phyloP scores from a whole-genome alignment of 2,888 invertebrate genomes.

The Ormyrus rosae region DNA sequence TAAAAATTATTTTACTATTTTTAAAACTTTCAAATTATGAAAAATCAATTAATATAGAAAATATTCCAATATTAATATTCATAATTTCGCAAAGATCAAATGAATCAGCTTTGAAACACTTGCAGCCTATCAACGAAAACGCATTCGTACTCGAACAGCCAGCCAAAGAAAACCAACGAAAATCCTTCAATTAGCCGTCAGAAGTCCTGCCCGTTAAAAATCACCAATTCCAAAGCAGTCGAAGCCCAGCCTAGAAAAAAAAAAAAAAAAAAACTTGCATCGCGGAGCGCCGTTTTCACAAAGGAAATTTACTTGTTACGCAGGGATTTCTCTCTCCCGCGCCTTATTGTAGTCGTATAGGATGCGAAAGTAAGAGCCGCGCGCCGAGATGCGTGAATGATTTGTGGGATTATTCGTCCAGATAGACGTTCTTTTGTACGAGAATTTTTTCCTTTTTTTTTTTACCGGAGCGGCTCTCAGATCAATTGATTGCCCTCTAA shows the following conservation, averaged over 20 bases:
- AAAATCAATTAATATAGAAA: too few species aligned
- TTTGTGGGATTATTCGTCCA: conserved; percentile 47
- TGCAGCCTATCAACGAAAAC: neutral
- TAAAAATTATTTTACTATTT: too few species aligned
- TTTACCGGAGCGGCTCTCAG: conserved; percentile 14
- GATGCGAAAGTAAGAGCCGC: conserved; percentile 56
- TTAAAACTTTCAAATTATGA: too few species aligned
- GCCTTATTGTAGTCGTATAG: neutral
- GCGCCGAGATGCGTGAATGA: conserved; percentile 44
- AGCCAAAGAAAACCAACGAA: neutral
- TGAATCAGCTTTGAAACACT: neutral
- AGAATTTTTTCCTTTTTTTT: neutral
- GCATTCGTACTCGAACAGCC: neutral
- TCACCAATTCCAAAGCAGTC: conserved; percentile 11
- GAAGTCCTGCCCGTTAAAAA: neutral
- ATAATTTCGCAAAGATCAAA: too few species aligned
- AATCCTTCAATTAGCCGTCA: neutral
- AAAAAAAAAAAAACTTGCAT: conserved; percentile 9
- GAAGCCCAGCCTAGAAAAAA: neutral
- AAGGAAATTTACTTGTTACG: conserved; percentile 43
- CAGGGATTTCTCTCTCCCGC: conserved; percentile 23
- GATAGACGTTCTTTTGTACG: conserved; percentile 41
- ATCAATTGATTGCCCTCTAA: conserved; percentile 35
- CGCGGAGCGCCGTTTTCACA: conserved; percentile 20
- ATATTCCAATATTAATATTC: too few species aligned